Conservation (phyloP, 2,888 invertebrate species). For the Stenodema calcarata region DNA sequence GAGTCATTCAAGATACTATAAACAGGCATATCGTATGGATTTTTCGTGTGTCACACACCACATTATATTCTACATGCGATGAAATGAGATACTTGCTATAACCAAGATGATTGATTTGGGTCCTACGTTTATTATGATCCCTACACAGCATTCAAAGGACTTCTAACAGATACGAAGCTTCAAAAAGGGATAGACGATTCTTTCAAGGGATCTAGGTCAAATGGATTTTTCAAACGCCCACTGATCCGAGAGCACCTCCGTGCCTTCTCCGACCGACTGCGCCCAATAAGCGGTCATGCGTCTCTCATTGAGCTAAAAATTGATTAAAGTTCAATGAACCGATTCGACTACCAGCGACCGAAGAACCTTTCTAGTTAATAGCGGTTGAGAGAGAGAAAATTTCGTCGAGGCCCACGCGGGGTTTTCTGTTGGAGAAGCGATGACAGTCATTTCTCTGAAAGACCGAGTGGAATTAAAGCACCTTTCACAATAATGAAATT, state of each 20-base stretch:
- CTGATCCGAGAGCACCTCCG: not conserved
- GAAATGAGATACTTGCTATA: too few relatives aligned
- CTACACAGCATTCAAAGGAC: too few relatives aligned
- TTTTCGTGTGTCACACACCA: not conserved
- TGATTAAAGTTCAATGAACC: conserved; percentile 36
- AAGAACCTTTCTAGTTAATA: not conserved
- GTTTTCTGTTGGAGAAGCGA: not conserved
- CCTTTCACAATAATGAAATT: not conserved
- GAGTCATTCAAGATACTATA: not conserved
- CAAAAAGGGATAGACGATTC: not conserved
- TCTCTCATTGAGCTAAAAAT: conserved; percentile 24
- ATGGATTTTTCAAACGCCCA: not conserved
- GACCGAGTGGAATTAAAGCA: not conserved
- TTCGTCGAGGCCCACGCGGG: not conserved
- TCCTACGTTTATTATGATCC: too few relatives aligned
- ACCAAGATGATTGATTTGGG: too few relatives aligned
- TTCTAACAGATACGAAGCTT: not conserved
- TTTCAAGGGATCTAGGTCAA: not conserved
- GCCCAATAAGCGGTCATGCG: conserved; percentile 16
- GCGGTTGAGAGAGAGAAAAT: not conserved
- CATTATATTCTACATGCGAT: too few relatives aligned
- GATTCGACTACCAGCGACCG: not conserved
- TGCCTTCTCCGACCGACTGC: not conserved
- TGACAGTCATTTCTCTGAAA: not conserved
- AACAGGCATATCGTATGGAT: not conserved